phyloP scores from a whole-genome alignment of 2,888 invertebrate species.

The Troides oblongomaculatus region DNA sequence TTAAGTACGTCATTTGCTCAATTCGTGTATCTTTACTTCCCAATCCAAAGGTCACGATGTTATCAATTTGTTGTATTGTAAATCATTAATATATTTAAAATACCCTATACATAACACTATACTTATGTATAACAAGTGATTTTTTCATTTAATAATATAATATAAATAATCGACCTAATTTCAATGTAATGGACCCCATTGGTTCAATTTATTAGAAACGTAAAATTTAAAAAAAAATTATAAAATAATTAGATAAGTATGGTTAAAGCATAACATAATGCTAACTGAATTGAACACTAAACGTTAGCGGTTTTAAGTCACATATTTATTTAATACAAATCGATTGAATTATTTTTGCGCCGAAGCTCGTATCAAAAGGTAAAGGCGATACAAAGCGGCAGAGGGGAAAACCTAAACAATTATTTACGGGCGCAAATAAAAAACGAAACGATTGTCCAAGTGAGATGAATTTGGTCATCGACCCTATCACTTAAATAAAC shows the following conservation, averaged over 20 bases:
- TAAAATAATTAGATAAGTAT: too few relatives aligned
- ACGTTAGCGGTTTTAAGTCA: neutral
- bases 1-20: neutral
- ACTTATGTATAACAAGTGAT: too few relatives aligned
- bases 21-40: neutral
- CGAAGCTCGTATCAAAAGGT: neutral
- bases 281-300: neutral
- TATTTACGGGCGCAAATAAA: neutral
- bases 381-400: neutral
- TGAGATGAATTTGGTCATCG: neutral
- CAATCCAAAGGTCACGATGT: too few relatives aligned
- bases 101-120: too few relatives aligned
- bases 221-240: too few relatives aligned
- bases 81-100: too few relatives aligned
- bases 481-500: neutral
- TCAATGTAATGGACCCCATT: too few relatives aligned
- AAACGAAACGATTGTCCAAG: neutral
- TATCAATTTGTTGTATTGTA: neutral
- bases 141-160: too few relatives aligned
- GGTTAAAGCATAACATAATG: neutral
- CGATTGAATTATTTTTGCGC: neutral
- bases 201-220: too few relatives aligned
- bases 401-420: conserved; percentile 7
- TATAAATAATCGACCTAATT: too few relatives aligned
- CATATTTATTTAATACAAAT: neutral